Conservation (phyloP, 2,797 vertebrate species). For the Sardinella longiceps region DNA sequence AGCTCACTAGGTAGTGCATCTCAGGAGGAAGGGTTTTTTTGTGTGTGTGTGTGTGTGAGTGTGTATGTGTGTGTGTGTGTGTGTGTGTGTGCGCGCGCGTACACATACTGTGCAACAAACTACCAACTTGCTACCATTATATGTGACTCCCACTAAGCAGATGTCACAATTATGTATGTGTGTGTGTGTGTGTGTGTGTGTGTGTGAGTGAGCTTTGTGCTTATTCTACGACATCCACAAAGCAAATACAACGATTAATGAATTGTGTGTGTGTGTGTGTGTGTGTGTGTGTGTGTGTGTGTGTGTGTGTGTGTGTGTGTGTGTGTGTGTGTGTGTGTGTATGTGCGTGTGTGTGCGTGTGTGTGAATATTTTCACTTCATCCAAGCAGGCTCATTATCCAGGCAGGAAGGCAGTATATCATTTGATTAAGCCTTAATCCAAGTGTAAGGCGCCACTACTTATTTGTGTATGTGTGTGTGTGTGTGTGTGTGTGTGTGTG, state of each 20-base stretch:
- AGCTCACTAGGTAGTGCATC: too few species aligned
- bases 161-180: too few species aligned
- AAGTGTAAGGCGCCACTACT: neutral
- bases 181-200: too few species aligned
- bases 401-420: neutral
- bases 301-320: conserved; percentile 29
- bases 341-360: conserved; percentile 1
- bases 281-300: neutral
- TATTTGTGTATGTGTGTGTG: too few species aligned
- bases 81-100: too few species aligned
- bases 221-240: neutral
- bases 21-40: too few species aligned
- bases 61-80: too few species aligned
- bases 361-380: neutral
- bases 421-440: neutral
- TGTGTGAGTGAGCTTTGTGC: neutral
- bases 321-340: neutral
- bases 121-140: too few species aligned
- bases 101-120: too few species aligned
- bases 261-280: neutral
- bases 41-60: too few species aligned
- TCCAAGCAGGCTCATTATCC: neutral
- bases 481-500: neutral
- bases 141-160: too few species aligned
- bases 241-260: neutral